These are phyloP conservation scores for Drosophila bocqueti DNA, from an alignment of 1,140 invertebrate species.

Conservation along the genomic window DNA sequence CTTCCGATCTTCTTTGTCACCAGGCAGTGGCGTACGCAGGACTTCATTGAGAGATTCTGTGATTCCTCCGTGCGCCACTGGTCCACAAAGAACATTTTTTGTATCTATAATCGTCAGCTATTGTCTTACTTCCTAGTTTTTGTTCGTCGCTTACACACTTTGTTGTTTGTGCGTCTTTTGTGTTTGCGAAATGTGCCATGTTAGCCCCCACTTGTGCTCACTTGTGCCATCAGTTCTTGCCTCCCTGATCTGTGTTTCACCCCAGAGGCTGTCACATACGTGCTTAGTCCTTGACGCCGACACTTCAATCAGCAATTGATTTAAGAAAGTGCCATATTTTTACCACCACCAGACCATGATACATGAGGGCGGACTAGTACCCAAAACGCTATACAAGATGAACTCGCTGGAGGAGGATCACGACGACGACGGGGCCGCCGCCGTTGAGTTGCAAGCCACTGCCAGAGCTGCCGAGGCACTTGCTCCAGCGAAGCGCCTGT, in stretches of 20 bases:
- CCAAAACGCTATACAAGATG: constrained; percentile 94
- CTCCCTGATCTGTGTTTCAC: constrained; percentile 28
- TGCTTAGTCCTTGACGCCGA: constrained; percentile 2
- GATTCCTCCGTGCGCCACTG: constrained; percentile 11
- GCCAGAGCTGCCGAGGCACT: constrained; percentile 4
- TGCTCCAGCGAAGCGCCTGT: constrained; percentile 46
- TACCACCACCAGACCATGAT: constrained; percentile 89
- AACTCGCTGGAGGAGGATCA: constrained; percentile 88
- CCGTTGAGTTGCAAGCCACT: constrained; percentile 7
- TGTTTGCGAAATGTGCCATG: constrained; percentile 51
- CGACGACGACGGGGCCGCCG: constrained; percentile 84
- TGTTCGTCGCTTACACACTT: constrained; percentile 22
- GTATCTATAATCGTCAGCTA: constrained; percentile 14
- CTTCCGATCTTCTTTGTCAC: constrained; percentile 26
- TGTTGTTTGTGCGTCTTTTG: constrained; percentile 23
- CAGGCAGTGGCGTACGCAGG: constrained; percentile 15
- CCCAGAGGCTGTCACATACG: constrained; percentile 14
- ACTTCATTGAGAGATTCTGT: not conserved
- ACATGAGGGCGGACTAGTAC: constrained; percentile 94
- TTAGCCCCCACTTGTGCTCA: constrained; percentile 22
- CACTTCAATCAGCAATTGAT: not conserved
- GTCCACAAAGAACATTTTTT: constrained; percentile 12
- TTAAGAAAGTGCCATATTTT: not conserved
- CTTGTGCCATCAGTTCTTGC: constrained; percentile 16
- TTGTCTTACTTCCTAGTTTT: constrained; percentile 25